Conservation (phyloP, 92 coral and sea anemone species). For the Porites cylindrica region DNA sequence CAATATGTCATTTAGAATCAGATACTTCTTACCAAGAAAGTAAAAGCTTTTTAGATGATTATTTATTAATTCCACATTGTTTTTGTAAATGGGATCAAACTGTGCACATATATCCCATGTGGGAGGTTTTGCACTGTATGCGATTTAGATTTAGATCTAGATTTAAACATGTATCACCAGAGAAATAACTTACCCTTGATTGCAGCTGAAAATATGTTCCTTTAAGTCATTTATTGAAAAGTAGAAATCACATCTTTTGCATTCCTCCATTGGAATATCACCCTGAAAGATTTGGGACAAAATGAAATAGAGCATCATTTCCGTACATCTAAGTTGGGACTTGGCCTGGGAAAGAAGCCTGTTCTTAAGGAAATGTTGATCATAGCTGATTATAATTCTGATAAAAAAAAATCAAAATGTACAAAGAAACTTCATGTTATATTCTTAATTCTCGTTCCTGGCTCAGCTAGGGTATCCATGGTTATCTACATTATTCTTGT, state of each 20-base stretch:
- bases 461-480: conserved; percentile 20
- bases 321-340: conserved; percentile 9
- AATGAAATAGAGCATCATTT: not conserved
- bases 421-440: conserved; percentile 6
- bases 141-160: conserved; percentile 7
- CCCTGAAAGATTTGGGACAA: conserved; percentile 22
- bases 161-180: conserved; percentile 9
- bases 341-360: conserved; percentile 11
- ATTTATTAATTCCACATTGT: conserved; percentile 14
- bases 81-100: conserved; percentile 19
- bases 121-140: conserved; percentile 7
- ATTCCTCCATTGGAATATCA: conserved; percentile 30
- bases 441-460: conserved; percentile 2
- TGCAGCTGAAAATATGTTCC: conserved; percentile 18
- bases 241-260: conserved; percentile 13
- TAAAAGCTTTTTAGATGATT: conserved; percentile 16
- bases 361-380: conserved; percentile 8
- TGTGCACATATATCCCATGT: conserved; percentile 20
- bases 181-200: conserved; percentile 23
- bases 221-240: conserved; percentile 21
- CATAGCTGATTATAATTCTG: conserved; percentile 1
- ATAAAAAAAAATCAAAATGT: conserved; percentile 12
- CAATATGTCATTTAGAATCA: conserved; percentile 9
- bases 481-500: conserved; percentile 5
- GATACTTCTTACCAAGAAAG: conserved; percentile 16